phyloP scores from a whole-genome alignment of 2,113 vertebrate species.

The Hymenochirus boettgeri region DNA sequence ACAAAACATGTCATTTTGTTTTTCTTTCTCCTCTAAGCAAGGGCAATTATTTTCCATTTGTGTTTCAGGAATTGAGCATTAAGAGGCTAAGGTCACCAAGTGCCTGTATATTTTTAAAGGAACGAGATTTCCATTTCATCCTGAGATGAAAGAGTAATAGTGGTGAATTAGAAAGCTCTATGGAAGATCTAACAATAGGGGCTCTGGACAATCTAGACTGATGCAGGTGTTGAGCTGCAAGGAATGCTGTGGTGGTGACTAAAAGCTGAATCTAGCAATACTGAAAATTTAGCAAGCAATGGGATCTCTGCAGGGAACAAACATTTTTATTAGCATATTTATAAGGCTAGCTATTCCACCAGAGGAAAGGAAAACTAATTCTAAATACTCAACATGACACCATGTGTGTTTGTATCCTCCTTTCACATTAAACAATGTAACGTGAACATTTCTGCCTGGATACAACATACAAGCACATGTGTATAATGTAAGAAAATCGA shows the following conservation, averaged over 20 bases:
- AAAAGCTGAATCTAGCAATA: constrained; percentile 25
- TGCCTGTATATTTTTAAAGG: constrained; percentile 8
- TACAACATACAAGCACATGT: too few relatives aligned
- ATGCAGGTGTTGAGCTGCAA: constrained; percentile 22
- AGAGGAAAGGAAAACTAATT: constrained; percentile 25
- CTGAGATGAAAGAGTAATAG: constrained; percentile 38
- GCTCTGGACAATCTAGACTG: constrained; percentile 26
- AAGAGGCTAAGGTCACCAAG: constrained; percentile 28
- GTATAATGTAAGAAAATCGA: too few relatives aligned
- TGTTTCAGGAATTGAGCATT: constrained; percentile 26
- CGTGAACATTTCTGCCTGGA: too few relatives aligned
- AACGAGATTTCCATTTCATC: constrained; percentile 27
- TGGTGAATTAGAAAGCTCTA: constrained; percentile 30
- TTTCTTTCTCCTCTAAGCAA: constrained; percentile 11
- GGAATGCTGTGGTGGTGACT: constrained; percentile 19
- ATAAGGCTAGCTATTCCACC: constrained; percentile 23
- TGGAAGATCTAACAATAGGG: constrained; percentile 31
- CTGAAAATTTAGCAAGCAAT: constrained; percentile 25
- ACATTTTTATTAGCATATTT: constrained; percentile 37
- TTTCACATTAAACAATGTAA: too few relatives aligned
- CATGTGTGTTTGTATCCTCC: constrained; percentile 22
- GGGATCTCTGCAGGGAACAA: constrained; percentile 34
- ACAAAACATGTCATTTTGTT: constrained; percentile 17
- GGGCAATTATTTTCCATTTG: constrained; percentile 39
- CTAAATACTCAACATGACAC: constrained; percentile 34